Conservation (phyloP, 1,140 invertebrate species). For the Oryzaephilus surinamensis region DNA sequence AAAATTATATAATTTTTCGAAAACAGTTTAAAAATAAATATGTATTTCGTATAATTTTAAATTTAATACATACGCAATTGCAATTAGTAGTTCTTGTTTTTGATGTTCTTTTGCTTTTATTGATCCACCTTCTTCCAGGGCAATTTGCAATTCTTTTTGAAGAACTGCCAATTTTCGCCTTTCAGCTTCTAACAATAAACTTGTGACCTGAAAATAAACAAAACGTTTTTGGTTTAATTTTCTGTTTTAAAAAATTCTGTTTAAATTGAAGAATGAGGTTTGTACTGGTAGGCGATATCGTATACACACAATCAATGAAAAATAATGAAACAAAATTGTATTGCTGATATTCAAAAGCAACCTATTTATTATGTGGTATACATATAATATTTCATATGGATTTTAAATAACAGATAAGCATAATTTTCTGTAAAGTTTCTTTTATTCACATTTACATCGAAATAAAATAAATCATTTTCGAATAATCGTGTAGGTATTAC, state of each 20-base stretch:
- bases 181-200: slow-evolving; percentile 55
- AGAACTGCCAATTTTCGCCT: slow-evolving; percentile 52
- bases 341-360: too few species aligned
- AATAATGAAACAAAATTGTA: too few species aligned
- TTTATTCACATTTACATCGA: too few species aligned
- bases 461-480: too few species aligned
- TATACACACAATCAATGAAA: background rate
- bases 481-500: too few species aligned
- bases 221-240: slow-evolving; percentile 4
- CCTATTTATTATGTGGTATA: background rate
- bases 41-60: too few species aligned
- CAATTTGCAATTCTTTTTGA: slow-evolving; percentile 52
- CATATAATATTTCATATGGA: background rate
- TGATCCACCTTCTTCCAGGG: slow-evolving; percentile 50
- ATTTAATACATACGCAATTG: slow-evolving; percentile 57
- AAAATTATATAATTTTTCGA: background rate
- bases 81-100: slow-evolving; percentile 52
- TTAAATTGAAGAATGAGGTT: background rate
- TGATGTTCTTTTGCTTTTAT: slow-evolving; percentile 58
- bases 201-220: slow-evolving; percentile 49
- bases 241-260: background rate
- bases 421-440: too few species aligned
- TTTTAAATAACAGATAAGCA: too few species aligned
- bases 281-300: background rate
- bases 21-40: background rate